Evolutionary conservation across 2,797 vertebrate genomes (phyloP).

Genomic region (Hippopotamyrus pictus): DNA sequence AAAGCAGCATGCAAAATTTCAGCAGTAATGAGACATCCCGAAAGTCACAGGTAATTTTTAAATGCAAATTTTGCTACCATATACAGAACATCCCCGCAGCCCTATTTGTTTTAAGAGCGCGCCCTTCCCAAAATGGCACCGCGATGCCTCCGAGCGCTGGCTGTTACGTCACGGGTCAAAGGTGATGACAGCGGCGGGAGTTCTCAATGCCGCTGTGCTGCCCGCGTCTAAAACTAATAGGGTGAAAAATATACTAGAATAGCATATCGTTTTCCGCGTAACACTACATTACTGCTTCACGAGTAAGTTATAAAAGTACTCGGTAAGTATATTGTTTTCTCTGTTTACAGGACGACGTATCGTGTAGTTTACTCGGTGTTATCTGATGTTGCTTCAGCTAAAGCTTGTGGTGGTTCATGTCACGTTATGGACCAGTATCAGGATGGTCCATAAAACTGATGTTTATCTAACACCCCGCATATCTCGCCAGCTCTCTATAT

Average conservation of each 20-base stretch:
- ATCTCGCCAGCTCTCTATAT: neutral
- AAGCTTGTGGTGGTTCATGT: neutral
- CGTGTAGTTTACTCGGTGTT: neutral
- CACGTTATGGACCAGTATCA: neutral
- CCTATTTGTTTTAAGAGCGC: neutral
- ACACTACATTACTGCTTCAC: neutral
- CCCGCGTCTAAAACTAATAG: neutral
- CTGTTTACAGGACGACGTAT: neutral
- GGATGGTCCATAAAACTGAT: neutral
- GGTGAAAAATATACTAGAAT: neutral
- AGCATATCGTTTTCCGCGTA: neutral
- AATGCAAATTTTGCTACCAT: neutral
- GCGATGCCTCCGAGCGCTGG: neutral
- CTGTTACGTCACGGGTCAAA: neutral
- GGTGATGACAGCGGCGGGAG: constrained; percentile 3
- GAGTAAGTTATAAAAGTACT: neutral
- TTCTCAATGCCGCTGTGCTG: neutral
- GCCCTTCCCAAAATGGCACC: constrained; percentile 18
- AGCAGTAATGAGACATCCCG: neutral
- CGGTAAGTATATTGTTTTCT: neutral
- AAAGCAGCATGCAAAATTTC: neutral
- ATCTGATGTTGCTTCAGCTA: neutral
- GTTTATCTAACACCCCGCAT: neutral
- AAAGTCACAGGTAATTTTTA: neutral
- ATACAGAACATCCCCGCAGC: neutral